Conservation (phyloP, 2,113 vertebrate species). For the Zosterops lateralis region DNA sequence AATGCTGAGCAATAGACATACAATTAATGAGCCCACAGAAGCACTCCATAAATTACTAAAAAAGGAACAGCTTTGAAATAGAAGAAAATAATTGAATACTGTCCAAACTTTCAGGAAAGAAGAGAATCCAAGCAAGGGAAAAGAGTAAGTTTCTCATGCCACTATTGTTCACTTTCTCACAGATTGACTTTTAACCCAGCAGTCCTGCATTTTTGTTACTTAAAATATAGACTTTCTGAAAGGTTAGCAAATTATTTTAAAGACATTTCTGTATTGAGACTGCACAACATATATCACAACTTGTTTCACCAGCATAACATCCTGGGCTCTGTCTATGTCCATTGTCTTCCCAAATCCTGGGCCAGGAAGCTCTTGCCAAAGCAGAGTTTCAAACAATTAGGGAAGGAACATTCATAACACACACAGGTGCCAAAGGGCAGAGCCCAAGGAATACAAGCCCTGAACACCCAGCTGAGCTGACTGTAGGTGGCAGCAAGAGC, state of each 20-base stretch:
- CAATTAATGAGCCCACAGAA: background rate
- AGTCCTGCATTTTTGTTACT: background rate
- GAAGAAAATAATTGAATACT: background rate
- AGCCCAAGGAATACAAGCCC: fast-evolving
- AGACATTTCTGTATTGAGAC: background rate
- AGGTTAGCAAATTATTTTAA: background rate
- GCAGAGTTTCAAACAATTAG: background rate
- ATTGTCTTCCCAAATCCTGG: background rate
- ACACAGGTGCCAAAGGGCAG: fast-evolving
- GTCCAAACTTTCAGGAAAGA: background rate
- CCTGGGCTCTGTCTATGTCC: background rate
- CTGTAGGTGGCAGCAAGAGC: slow-evolving; percentile 71
- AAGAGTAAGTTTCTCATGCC: background rate
- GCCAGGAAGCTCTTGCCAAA: background rate
- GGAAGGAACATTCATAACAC: background rate
- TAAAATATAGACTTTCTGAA: background rate
- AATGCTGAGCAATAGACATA: background rate
- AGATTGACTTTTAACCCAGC: background rate
- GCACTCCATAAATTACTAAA: background rate
- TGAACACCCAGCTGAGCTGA: background rate
- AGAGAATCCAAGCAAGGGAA: background rate
- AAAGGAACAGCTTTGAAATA: background rate
- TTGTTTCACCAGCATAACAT: background rate
- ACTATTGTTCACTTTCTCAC: background rate
- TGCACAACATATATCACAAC: background rate